Conservation (phyloP, 2,797 vertebrate genomes). For the Poeciliopsis paucimaculata region DNA sequence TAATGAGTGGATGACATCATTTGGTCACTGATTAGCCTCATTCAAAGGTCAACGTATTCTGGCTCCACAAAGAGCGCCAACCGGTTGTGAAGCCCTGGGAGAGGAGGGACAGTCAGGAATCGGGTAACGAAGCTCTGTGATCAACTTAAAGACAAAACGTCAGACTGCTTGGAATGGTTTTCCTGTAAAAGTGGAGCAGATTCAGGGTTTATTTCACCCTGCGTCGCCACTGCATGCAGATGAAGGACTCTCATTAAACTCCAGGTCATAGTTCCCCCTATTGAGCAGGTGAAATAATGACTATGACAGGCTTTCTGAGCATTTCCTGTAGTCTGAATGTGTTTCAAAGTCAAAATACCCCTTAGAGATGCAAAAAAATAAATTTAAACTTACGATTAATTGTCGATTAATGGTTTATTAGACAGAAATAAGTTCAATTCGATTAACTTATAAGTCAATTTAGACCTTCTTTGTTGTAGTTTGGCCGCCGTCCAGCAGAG, state of each 20-base stretch:
- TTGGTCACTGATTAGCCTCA: slow-evolving; percentile 20
- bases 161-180: not conserved
- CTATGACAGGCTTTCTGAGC: not conserved
- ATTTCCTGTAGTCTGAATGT: not conserved
- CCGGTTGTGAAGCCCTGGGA: slow-evolving; percentile 3
- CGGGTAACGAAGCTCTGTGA: slow-evolving; percentile 25
- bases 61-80: slow-evolving; percentile 2
- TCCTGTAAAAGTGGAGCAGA: not conserved
- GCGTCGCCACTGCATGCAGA: not conserved
- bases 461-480: not conserved
- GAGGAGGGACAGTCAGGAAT: slow-evolving; percentile 27
- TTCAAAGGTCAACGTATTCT: slow-evolving; percentile 13
- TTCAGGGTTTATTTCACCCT: not conserved
- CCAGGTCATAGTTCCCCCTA: not conserved
- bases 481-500: no score
- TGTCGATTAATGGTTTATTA: not conserved
- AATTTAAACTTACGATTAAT: not conserved
- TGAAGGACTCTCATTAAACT: not conserved
- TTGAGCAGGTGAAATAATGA: not conserved
- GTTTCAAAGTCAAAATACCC: not conserved
- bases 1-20: slow-evolving; percentile 12
- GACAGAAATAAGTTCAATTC: not conserved
- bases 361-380: not conserved
- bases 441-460: not conserved
- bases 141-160: slow-evolving; percentile 5